Evolutionary conservation across 2,888 invertebrate species (phyloP), one percentile per base, ranked within the genome.

Genomic region (Blastobasis adustella): DNA sequence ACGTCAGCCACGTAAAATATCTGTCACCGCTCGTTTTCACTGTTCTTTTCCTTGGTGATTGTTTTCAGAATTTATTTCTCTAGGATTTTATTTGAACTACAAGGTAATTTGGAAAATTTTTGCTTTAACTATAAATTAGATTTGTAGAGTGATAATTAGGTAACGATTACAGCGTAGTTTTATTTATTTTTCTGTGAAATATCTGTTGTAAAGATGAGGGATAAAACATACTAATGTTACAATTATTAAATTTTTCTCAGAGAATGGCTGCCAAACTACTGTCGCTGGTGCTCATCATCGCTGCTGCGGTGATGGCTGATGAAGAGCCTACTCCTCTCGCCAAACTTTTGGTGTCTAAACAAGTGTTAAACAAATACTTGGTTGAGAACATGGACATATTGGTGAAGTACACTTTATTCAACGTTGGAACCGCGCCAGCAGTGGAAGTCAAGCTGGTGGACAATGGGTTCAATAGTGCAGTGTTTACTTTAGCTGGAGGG

Each of bases 361-460:
- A 96, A 84, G 94, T 99, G 68, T 90, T 98, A 55, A 99, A 99
- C 78, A 96, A 96, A 85, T 98, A 97, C 76, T 89, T 99, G 57
- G 98, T 99, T 1, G 98, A 99, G 89, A 95, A 95, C 71, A 96
- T 97, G 93, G 99, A 99, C 79, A 93, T 99, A 66, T 92, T 98
- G 57, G 93, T 99, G 45, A 96, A 98, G 87, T 99, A 99, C 79
- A 96, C 95, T 9, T 89, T 99, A 53, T 97, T 93, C 88, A 99
- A 99, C 79, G 94, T 98, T 56, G 99, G 99, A 49, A 95, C 92
- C 56, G 94, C 95, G 57, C 95, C 98, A 52, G 98, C 98, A 38
- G 92, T 96, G 42, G 93, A 95, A 75, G 96, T 99, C 4, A 93
- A 94, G 67, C 90, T 98, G 46, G 93, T 93, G 9, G 99, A 99